These are phyloP conservation scores for Chlorospingus flavigularis DNA, from an alignment of 2,797 vertebrate species.

Conservation along the genomic window DNA sequence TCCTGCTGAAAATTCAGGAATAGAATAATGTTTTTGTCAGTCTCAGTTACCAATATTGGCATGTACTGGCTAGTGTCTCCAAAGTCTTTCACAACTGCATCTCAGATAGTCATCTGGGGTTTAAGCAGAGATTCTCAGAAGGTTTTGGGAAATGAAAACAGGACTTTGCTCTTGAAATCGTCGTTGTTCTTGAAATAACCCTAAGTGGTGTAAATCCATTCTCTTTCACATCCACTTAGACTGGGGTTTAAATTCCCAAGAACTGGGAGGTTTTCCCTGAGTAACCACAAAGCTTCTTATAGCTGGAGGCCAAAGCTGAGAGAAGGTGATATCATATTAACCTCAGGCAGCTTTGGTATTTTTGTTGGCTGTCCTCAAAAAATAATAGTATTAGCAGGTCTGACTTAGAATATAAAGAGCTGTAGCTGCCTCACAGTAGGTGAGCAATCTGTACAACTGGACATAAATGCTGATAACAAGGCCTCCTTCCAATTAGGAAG, in stretches of 20 bases:
- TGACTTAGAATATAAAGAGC: not conserved
- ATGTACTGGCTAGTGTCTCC: not conserved
- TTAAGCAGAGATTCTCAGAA: not conserved
- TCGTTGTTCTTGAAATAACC: not conserved
- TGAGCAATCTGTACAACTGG: constrained; percentile 35
- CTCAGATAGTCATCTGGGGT: not conserved
- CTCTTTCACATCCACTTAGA: not conserved
- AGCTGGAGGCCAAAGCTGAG: not conserved
- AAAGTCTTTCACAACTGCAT: not conserved
- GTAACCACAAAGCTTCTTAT: constrained; percentile 12
- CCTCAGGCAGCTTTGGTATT: constrained; percentile 15
- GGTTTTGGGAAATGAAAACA: not conserved
- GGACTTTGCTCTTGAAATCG: not conserved
- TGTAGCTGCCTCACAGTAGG: constrained; percentile 27
- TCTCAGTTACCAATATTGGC: not conserved
- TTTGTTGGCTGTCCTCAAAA: constrained; percentile 11
- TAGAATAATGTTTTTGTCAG: not conserved
- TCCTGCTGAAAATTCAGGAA: not conserved
- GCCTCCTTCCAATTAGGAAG: constrained; percentile 48
- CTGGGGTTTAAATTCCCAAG: not conserved
- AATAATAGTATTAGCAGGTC: constrained; percentile 10
- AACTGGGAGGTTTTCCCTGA: not conserved
- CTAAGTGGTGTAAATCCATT: not conserved
- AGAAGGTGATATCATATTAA: not conserved
- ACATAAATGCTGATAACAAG: constrained; percentile 48